These are phyloP conservation scores for Heterochromis multidens DNA, from an alignment of 2,113 vertebrate genomes.

Conservation along the genomic window DNA sequence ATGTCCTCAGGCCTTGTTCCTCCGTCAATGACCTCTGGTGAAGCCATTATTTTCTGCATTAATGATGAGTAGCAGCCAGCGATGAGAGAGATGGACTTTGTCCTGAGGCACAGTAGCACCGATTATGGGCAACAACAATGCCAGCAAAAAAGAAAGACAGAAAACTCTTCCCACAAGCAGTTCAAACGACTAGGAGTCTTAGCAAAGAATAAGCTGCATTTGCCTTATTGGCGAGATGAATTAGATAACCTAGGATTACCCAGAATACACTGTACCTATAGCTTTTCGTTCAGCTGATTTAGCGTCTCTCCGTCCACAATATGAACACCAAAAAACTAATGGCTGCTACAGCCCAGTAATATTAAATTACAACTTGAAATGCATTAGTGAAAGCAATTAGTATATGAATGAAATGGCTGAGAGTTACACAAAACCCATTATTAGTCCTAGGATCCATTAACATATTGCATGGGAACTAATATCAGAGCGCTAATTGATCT, in stretches of 20 bases:
- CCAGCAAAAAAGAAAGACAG: conserved; percentile 35
- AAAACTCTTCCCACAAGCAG: conserved; percentile 70
- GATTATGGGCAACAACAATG: conserved; percentile 73
- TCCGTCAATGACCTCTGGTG: conserved; percentile 74
- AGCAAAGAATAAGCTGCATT: conserved; percentile 59
- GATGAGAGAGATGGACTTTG: conserved; percentile 76
- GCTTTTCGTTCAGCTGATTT: neutral
- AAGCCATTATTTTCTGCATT: conserved; percentile 79
- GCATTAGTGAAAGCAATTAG: conserved; percentile 4
- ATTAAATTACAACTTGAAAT: neutral
- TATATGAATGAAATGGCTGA: neutral
- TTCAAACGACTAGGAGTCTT: conserved; percentile 54
- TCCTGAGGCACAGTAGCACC: conserved; percentile 62
- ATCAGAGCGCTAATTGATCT: conserved; percentile 35
- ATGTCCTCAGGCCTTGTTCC: conserved; percentile 66
- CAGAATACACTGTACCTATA: conserved; percentile 38
- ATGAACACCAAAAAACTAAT: neutral
- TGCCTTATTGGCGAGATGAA: conserved; percentile 62
- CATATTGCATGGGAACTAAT: neutral
- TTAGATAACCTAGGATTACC: conserved; percentile 68
- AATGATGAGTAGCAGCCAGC: conserved; percentile 75
- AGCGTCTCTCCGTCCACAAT: neutral
- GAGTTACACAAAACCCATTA: neutral
- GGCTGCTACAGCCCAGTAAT: neutral
- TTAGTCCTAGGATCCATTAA: neutral